These are phyloP conservation scores for Pan troglodytes DNA, from an alignment of 2,113 vertebrate species.

Conservation along the genomic window NHGRI_mPanTro3-v2.1_pri NC_072410.2:70311001-70311500, in stretches of 20 bases:
- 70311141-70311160: no score
- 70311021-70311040: neutral
- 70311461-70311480: neutral
- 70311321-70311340: neutral
- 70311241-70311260: no score
- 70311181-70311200: no score
- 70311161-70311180: no score
- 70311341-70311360: neutral
- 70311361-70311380: neutral
- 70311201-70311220: no score
- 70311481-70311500: neutral
- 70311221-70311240: no score
- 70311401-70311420: neutral
- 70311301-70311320: neutral
- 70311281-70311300: neutral
- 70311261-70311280: neutral
- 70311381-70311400: neutral
- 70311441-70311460: neutral
- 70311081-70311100: no score
- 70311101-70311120: no score
- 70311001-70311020: neutral
- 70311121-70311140: no score
- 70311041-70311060: no score
- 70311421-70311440: neutral
- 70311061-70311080: no score